Conservation (phyloP, 2,113 vertebrate species). For the Platycercus adscitus region DNA sequence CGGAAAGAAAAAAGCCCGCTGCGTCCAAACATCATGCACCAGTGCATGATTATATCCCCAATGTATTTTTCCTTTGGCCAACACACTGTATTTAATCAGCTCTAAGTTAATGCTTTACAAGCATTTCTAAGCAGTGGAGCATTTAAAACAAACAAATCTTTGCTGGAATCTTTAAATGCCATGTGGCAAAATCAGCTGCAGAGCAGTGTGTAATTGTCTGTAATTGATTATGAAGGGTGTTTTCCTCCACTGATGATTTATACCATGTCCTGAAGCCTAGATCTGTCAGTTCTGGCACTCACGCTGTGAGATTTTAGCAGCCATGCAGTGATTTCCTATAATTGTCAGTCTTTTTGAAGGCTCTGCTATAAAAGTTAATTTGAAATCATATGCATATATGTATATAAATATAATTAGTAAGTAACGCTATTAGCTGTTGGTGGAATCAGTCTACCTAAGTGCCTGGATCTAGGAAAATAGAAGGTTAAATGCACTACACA, state of each 20-base stretch:
- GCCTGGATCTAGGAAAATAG: background rate
- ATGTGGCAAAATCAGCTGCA: slow-evolving; percentile 58
- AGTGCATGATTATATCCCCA: background rate
- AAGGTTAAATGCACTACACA: background rate
- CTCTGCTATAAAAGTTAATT: slow-evolving; percentile 20
- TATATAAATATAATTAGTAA: background rate
- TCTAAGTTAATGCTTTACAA: slow-evolving; percentile 21
- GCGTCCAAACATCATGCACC: background rate
- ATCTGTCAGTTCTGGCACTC: slow-evolving; percentile 51
- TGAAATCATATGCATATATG: background rate
- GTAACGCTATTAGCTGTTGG: background rate
- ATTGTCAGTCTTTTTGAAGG: slow-evolving; percentile 39
- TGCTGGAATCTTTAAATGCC: slow-evolving; percentile 21
- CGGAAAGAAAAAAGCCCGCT: background rate
- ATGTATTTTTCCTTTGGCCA: background rate
- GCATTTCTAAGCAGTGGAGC: slow-evolving; percentile 41
- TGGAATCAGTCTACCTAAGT: background rate
- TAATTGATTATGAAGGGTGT: slow-evolving; percentile 66
- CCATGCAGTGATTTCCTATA: slow-evolving; percentile 17
- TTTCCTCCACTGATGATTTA: slow-evolving; percentile 54
- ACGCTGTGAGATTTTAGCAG: slow-evolving; percentile 37
- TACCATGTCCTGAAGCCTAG: background rate
- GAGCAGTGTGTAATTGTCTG: slow-evolving; percentile 62
- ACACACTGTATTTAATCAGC: background rate
- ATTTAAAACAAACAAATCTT: slow-evolving; percentile 54